A percentile compares a stretch with the other conserved stretches of the same genome.
These are phyloP conservation scores for Papilio helenus DNA, from an alignment of 1,140 invertebrate species.

Conservation along the genomic window DNA sequence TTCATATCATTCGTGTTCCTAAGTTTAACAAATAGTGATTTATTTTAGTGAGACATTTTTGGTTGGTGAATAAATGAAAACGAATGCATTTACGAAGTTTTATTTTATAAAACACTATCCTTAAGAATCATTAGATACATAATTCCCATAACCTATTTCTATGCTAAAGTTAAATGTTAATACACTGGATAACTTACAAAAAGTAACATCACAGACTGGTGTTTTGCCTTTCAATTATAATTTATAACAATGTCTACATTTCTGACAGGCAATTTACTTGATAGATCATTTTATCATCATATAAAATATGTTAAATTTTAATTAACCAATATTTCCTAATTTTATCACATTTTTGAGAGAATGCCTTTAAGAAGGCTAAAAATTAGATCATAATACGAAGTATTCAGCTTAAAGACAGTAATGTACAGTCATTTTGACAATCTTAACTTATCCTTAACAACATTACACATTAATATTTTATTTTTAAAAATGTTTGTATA, in stretches of 20 bases:
- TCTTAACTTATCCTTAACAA: too few relatives aligned
- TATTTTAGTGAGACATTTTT: slow-evolving; percentile 65
- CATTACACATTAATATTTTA: too few relatives aligned
- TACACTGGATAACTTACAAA: not conserved
- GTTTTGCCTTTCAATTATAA: too few relatives aligned
- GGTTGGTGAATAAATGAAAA: slow-evolving; percentile 63
- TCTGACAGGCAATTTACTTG: too few relatives aligned
- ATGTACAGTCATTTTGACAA: too few relatives aligned
- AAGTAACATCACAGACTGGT: not conserved
- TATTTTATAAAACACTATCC: slow-evolving; percentile 5
- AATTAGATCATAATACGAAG: too few relatives aligned
- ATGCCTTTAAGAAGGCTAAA: too few relatives aligned
- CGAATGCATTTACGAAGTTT: not conserved
- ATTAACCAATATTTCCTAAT: too few relatives aligned
- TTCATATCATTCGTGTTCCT: slow-evolving; percentile 4
- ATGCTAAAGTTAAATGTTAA: not conserved
- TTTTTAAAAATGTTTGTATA: not conserved
- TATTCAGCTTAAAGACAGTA: too few relatives aligned
- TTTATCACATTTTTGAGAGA: too few relatives aligned
- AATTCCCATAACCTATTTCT: not conserved
- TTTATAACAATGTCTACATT: not conserved
- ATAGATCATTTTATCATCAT: too few relatives aligned
- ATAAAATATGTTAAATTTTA: too few relatives aligned
- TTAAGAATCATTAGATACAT: not conserved
- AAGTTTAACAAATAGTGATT: slow-evolving; percentile 62